These are phyloP conservation scores for Whitmania pigra DNA, from an alignment of 1,140 invertebrate genomes.

Conservation along the genomic window DNA sequence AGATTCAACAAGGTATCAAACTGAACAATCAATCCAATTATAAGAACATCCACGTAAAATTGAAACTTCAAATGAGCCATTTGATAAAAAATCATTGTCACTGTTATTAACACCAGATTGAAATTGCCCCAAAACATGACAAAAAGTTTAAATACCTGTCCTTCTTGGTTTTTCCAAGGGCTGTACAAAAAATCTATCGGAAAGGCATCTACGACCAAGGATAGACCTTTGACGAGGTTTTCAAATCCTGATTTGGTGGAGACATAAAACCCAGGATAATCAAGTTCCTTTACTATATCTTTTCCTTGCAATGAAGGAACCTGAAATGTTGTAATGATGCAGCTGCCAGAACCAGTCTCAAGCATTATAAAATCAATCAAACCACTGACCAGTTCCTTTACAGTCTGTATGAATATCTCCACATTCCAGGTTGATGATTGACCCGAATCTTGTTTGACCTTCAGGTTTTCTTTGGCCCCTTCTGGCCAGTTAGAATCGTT, in stretches of 20 bases:
- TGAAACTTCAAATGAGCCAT: not conserved
- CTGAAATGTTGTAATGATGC: constrained; percentile 26
- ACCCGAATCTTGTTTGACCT: constrained; percentile 33
- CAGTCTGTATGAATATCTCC: constrained; percentile 74
- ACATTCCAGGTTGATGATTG: constrained; percentile 69
- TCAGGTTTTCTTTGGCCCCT: constrained; percentile 37
- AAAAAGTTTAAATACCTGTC: constrained; percentile 45
- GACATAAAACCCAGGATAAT: constrained; percentile 75
- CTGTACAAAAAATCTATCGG: constrained; percentile 77
- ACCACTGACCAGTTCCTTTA: constrained; percentile 65
- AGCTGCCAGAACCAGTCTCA: not conserved
- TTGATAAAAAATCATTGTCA: not conserved
- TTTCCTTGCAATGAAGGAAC: constrained; percentile 62
- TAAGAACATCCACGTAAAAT: not conserved
- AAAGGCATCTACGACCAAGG: constrained; percentile 58
- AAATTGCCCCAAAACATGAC: too few relatives aligned
- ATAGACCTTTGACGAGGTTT: constrained; percentile 64
- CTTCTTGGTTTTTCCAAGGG: constrained; percentile 80
- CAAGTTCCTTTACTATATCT: constrained; percentile 69
- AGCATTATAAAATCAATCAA: not conserved
- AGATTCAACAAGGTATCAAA: not conserved
- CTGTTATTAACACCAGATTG: not conserved
- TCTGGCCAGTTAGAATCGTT: constrained; percentile 40
- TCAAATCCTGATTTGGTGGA: constrained; percentile 70
- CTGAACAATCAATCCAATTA: not conserved